These are phyloP conservation scores for Anticlea derivata DNA, from an alignment of 2,888 invertebrate genomes.

Conservation along the genomic window DNA sequence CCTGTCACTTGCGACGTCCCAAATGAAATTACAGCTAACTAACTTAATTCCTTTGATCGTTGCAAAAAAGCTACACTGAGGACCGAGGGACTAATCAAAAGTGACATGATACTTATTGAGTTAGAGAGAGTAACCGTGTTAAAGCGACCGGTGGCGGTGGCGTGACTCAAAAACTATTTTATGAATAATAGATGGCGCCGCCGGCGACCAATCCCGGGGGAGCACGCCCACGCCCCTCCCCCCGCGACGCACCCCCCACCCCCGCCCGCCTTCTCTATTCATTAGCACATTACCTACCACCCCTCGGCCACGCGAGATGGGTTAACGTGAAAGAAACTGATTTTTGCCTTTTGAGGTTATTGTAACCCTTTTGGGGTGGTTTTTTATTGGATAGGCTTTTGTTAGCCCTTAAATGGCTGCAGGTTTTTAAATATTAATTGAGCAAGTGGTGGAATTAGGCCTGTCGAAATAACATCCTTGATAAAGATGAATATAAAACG, in stretches of 20 bases:
- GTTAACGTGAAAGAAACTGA: conserved; percentile 68
- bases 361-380: conserved; percentile 40
- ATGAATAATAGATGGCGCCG: conserved; percentile 82
- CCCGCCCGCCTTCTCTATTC: conserved; percentile 60
- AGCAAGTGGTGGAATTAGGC: too few species aligned
- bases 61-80: conserved; percentile 56
- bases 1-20: conserved; percentile 61
- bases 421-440: background rate
- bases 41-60: conserved; percentile 71
- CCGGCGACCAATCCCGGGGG: conserved; percentile 80
- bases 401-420: background rate
- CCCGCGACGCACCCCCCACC: conserved; percentile 40
- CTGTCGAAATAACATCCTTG: too few species aligned
- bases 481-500: background rate
- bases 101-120: conserved; percentile 82
- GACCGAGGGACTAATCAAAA: conserved; percentile 70
- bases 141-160: conserved; percentile 75
- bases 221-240: conserved; percentile 66
- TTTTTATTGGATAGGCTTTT: conserved; percentile 10
- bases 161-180: conserved; percentile 84
- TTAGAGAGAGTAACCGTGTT: conserved; percentile 74
- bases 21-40: conserved; percentile 67
- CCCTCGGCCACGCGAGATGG: conserved; percentile 67
- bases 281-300: conserved; percentile 82
- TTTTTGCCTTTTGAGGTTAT: conserved; percentile 58